These are phyloP conservation scores for Otis tarda DNA, from an alignment of 2,113 vertebrate genomes.

Conservation along the genomic window DNA sequence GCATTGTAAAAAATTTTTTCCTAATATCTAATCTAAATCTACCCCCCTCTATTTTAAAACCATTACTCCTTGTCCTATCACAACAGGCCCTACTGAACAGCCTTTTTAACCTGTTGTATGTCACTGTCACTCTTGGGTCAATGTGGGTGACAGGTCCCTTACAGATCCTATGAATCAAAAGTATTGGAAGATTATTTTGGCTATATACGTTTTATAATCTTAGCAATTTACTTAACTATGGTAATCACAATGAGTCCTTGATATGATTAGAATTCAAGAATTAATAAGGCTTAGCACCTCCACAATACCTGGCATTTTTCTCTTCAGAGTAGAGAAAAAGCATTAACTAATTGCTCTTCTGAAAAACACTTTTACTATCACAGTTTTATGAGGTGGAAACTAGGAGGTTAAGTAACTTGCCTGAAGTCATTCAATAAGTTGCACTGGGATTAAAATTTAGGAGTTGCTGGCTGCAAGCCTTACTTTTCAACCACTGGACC, in stretches of 20 bases:
- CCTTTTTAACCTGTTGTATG: rapidly evolving
- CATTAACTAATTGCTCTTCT: constrained; percentile 53
- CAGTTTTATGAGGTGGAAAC: constrained; percentile 58
- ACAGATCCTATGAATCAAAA: background rate
- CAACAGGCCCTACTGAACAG: no score
- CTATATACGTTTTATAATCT: background rate
- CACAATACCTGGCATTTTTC: background rate
- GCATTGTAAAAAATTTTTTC: no score
- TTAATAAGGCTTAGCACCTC: constrained; percentile 15
- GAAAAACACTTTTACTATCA: constrained; percentile 54
- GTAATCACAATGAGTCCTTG: background rate
- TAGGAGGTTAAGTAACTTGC: constrained; percentile 59
- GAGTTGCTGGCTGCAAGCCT: constrained; percentile 34
- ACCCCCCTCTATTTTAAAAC: no score
- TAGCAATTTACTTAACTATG: background rate
- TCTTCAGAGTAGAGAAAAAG: constrained; percentile 11
- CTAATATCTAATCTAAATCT: no score
- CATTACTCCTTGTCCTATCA: no score
- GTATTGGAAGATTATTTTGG: background rate
- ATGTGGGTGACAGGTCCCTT: rapidly evolving
- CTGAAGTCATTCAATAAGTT: constrained; percentile 50
- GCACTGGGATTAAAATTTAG: constrained; percentile 56
- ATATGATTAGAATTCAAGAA: constrained; percentile 1
- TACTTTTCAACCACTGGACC: background rate
- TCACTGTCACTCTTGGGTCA: background rate